phyloP scores from a whole-genome alignment of 2,113 vertebrate species.

The Equus quagga region DNA sequence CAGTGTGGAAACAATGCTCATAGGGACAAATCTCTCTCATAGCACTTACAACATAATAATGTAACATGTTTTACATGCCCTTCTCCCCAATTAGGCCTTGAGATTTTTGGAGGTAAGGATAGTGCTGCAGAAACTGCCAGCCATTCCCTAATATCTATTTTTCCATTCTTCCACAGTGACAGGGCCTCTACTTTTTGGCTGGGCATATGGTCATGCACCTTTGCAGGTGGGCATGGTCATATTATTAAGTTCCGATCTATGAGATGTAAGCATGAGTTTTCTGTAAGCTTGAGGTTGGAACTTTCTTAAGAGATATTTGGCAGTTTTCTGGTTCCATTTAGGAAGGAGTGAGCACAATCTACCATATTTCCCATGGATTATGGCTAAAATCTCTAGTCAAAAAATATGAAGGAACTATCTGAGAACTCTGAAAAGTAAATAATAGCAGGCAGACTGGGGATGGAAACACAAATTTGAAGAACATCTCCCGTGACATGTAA shows the following conservation, averaged over 20 bases:
- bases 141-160: not conserved
- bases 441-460: not conserved
- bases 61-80: not conserved
- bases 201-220: not conserved
- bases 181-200: not conserved
- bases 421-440: constrained; percentile 35
- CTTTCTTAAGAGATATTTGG: not conserved
- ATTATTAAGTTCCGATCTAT: not conserved
- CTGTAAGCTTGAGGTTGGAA: not conserved
- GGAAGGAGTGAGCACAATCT: not conserved
- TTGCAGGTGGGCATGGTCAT: not conserved
- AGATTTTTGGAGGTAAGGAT: not conserved
- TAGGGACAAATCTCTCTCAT: not conserved
- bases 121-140: not conserved
- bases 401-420: not conserved
- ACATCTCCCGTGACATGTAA: not conserved
- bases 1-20: not conserved
- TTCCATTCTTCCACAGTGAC: not conserved
- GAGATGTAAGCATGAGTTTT: not conserved
- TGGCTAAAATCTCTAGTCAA: not conserved
- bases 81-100: not conserved
- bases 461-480: not conserved
- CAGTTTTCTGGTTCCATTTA: not conserved
- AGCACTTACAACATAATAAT: not conserved
- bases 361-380: not conserved